Evolutionary conservation across 2,113 vertebrate species (phyloP), one percentile per base, ranked within the genome.

Genomic region (Clarias magur): DNA sequence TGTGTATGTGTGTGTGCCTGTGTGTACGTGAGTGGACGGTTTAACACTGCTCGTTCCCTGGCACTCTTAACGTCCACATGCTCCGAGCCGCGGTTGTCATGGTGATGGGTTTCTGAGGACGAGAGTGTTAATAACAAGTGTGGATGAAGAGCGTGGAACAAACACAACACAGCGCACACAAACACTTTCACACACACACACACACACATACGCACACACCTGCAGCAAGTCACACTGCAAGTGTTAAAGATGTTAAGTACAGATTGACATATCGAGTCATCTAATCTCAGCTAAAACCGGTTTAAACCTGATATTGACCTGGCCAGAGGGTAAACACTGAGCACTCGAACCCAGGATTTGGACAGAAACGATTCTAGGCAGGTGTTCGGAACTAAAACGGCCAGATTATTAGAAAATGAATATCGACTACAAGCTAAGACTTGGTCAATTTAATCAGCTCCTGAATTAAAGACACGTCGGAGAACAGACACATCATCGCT

Each of bases 51-150:
- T 95, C 94, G 93, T 94, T 94, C 93, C 93, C 93, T 92, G 91
- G 92, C 93, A 91, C 91, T 93, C 93, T 94, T 86, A 89, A 89
- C 91, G 89, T 91, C 92, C 93, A 90, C 92, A 94, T 93, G 93
- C 92, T 92, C 91, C 85, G 92, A 91, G 93, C 96, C 94, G 95
- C 95, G 87, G 99, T 99, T 96, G 97, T 98, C 93, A 98, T 96
- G 88, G 98, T 96, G 83, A 97, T 96, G 93, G 94, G 97, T 90
- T 94, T 93, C 92, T 93, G 89, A 92, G 89, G 88, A 90, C 89
- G 87, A 89, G 85, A 85, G 86, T 89, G 91, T 87, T 90, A 88
- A 89, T 83, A 60, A 86, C 88, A 85, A 84, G 86, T 76, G 65
- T 53, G 84, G 78, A 62, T 70, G 85, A 73, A 30, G 11, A 87